Evolutionary conservation across 2,888 invertebrate genomes (phyloP), one percentile per base, ranked within the genome.

Genomic region (Drosophila kuntzei): DNA sequence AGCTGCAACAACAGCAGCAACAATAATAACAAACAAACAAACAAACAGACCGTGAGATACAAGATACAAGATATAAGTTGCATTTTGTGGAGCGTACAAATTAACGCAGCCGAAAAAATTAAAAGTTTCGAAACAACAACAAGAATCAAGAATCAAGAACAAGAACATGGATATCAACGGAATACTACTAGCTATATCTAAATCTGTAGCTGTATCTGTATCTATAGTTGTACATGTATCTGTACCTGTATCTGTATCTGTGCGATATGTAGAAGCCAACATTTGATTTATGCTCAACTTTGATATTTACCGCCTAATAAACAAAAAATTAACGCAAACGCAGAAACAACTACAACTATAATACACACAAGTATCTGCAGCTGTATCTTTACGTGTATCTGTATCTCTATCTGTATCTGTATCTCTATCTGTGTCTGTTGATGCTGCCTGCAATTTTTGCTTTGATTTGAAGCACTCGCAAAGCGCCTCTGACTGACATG

Each of bases 241-340:
- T 69, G 39, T 46, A 61, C 2, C 39, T 58, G 47, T 49, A 43
- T 16, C 64, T 49, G 27, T 68, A 14, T 22, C 41, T 32, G 43
- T 41, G 50, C 60, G 46, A 58, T 58, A 55, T 51, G 51, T 60
- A 54, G 59, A 75, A 76, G 77, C 70, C 57, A 76, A 63, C 80
- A 72, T 88, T 88, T 88, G 87, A 88, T 85, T 85, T 85, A 88
- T 85, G 74, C 72, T 88, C 84, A 80, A 79, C 85, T 88, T 86
- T 86, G 89, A 86, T 86, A 86, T 86, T 88, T 83, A 86, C 89
- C 85, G 89, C 84, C 80, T 83, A 86, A 88, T 86, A 88, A 86
- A 86, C 85, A 86, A 85, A 85, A 84, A 84, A 85, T 85, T 87
- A 83, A 87, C 87, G 78, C 78, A 85, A 82, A 82, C 86, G 70